Evolutionary conservation across 2,888 invertebrate species (phyloP).

Genomic region (Chymomyza amoena): DNA sequence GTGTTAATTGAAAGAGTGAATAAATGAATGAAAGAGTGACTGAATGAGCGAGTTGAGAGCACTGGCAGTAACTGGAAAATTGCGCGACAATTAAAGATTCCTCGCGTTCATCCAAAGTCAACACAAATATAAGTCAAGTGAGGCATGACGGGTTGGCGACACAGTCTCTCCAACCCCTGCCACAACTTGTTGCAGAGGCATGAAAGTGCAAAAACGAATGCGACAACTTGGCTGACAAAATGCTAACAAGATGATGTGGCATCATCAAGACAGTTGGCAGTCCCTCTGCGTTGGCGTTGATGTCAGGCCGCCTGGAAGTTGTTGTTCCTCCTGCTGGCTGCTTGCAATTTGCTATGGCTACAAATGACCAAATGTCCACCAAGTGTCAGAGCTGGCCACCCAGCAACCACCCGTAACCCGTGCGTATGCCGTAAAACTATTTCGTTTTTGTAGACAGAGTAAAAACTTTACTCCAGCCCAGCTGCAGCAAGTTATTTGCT

Average conservation of each 20-base stretch:
- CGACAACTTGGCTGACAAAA: constrained; percentile 73
- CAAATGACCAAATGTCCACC: constrained; percentile 69
- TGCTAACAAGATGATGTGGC: constrained; percentile 68
- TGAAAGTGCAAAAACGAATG: constrained; percentile 42
- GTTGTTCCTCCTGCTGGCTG: constrained; percentile 8
- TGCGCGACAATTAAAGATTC: constrained; percentile 74
- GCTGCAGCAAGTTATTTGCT: constrained; percentile 48
- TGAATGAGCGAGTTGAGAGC: constrained; percentile 56
- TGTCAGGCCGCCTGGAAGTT: constrained; percentile 24
- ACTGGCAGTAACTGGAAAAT: constrained; percentile 73
- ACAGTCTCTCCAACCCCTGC: constrained; percentile 28
- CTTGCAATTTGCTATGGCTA: constrained; percentile 59
- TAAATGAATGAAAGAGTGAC: constrained; percentile 33
- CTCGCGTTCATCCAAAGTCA: constrained; percentile 48
- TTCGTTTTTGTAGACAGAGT: constrained; percentile 14
- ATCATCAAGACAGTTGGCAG: constrained; percentile 17
- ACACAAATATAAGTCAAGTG: constrained; percentile 65
- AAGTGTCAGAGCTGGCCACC: constrained; percentile 53
- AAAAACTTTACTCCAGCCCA: constrained; percentile 17
- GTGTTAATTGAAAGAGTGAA: not conserved
- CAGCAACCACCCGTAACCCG: constrained; percentile 17
- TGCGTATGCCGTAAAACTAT: not conserved
- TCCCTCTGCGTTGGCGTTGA: constrained; percentile 20
- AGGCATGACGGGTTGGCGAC: constrained; percentile 52
- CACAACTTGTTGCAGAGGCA: constrained; percentile 60